phyloP scores from a whole-genome alignment of 2,888 invertebrate genomes.

The Ennomos erosarius region DNA sequence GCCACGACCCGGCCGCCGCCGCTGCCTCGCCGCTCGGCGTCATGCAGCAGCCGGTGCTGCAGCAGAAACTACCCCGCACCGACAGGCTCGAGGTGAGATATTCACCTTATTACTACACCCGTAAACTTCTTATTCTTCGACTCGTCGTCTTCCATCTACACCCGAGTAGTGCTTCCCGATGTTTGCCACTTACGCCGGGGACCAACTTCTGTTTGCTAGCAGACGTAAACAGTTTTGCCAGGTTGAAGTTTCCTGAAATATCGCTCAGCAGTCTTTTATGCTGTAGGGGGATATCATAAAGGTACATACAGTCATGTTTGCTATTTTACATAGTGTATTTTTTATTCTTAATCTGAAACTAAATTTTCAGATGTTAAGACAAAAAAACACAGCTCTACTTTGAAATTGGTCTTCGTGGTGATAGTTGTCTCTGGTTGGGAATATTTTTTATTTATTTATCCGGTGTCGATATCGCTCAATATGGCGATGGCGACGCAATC shows the following conservation, averaged over 20 bases:
- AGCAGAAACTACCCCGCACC: slow-evolving; percentile 97
- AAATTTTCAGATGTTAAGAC: slow-evolving; percentile 2
- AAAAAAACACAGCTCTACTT: too few relatives aligned
- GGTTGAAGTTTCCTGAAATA: not conserved
- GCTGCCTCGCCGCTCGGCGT: slow-evolving; percentile 93
- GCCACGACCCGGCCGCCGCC: slow-evolving; percentile 92
- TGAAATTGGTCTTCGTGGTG: too few relatives aligned
- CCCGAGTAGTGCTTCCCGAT: slow-evolving; percentile 71
- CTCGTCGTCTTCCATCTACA: slow-evolving; percentile 42
- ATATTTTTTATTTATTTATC: not conserved
- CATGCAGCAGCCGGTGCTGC: slow-evolving; percentile 94
- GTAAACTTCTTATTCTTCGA: not conserved
- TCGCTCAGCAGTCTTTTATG: not conserved
- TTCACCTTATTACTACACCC: slow-evolving; percentile 33
- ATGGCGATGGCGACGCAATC: not conserved
- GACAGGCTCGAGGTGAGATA: slow-evolving; percentile 97
- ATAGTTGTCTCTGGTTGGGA: too few relatives aligned
- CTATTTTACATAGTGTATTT: not conserved
- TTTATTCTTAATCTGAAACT: slow-evolving; percentile 3
- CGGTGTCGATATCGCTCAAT: not conserved
- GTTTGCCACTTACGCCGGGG: slow-evolving; percentile 65
- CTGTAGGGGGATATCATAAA: slow-evolving; percentile 7
- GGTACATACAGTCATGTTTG: not conserved
- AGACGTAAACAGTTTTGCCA: slow-evolving; percentile 2
- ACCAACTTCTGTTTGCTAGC: slow-evolving; percentile 53